Percentiles rank a stretch among this genome's conserved stretches.
These are phyloP conservation scores for Oncopeltus fasciatus DNA, from an alignment of 1,140 invertebrate species.

Conservation along the genomic window DNA sequence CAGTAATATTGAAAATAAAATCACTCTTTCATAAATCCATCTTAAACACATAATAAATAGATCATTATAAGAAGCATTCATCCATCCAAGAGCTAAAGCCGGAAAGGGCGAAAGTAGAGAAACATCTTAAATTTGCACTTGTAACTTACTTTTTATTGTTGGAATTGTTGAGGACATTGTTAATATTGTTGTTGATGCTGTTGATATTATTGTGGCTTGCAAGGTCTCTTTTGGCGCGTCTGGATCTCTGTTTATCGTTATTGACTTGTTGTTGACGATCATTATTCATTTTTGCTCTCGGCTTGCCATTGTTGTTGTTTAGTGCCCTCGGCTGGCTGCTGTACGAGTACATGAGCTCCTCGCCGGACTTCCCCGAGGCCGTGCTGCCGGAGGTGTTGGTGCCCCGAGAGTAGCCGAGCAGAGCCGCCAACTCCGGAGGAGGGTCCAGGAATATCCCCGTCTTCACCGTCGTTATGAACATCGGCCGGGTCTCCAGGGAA, in stretches of 20 bases:
- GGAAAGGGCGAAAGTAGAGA: too few species aligned
- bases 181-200: neutral
- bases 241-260: constrained; percentile 9
- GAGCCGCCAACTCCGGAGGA: constrained; percentile 49
- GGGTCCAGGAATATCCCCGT: constrained; percentile 61
- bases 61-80: too few species aligned
- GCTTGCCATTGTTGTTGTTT: constrained; percentile 22
- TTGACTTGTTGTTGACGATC: constrained; percentile 4
- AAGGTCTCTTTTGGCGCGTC: neutral
- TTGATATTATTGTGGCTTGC: neutral
- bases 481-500: constrained; percentile 20
- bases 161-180: neutral
- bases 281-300: constrained; percentile 18
- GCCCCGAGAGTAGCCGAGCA: constrained; percentile 37
- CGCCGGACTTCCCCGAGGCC: constrained; percentile 29
- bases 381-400: constrained; percentile 23
- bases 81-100: too few species aligned
- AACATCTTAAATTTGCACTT: too few species aligned
- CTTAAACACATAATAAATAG: too few species aligned
- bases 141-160: neutral
- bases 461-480: constrained; percentile 62
- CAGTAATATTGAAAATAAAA: too few species aligned
- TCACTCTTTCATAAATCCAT: too few species aligned
- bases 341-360: constrained; percentile 41
- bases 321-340: constrained; percentile 40